Evolutionary conservation across 2,113 vertebrate species (phyloP).

Genomic region (Romanogobio albipinnatus): DNA sequence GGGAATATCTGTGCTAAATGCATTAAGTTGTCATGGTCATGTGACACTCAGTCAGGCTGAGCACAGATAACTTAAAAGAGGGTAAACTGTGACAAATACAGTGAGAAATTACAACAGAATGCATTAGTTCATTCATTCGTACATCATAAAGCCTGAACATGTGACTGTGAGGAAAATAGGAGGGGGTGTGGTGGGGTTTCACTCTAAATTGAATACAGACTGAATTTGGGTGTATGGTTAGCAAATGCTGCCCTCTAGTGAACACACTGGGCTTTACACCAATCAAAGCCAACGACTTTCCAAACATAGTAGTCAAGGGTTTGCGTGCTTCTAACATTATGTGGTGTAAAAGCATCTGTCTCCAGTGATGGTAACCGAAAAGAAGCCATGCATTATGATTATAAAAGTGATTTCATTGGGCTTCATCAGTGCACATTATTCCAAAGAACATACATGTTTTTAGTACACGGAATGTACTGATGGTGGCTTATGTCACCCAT

Average conservation of each 20-base stretch:
- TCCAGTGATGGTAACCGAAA: neutral
- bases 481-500: neutral
- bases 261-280: neutral
- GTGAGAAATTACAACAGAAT: slow-evolving; percentile 12
- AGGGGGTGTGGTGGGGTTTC: no score
- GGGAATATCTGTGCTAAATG: slow-evolving; percentile 15
- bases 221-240: neutral
- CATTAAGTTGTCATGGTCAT: neutral
- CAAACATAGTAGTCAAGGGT: neutral
- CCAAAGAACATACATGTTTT: neutral
- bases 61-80: neutral
- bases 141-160: slow-evolving; percentile 11
- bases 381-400: neutral
- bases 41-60: neutral
- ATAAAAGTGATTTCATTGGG: neutral
- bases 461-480: neutral
- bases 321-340: neutral
- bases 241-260: slow-evolving; percentile 34
- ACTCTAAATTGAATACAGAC: slow-evolving; percentile 24
- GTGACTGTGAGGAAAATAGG: slow-evolving; percentile 5
- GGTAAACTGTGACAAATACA: neutral
- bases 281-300: neutral
- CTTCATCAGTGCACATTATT: neutral
- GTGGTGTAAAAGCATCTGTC: neutral
- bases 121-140: slow-evolving; percentile 10